Base-by-base conservation (phyloP, 2,888 invertebrate genomes). In the Xanthostigma xanthostigma region DNA sequence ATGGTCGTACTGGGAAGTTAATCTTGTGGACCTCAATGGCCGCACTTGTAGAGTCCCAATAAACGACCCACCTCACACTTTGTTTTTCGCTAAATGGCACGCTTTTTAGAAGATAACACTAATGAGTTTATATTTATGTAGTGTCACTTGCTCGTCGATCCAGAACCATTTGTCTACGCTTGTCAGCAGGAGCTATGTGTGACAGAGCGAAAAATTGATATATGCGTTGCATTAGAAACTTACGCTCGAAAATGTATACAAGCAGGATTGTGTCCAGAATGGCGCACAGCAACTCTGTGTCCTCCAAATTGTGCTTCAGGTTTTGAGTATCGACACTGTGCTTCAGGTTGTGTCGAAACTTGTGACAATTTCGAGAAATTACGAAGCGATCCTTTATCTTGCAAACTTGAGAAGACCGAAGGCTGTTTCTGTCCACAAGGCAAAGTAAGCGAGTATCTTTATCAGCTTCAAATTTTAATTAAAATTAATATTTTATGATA, bases 371-470 rank as follows among this genome's bases (percentile, higher is more conserved):
- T 76, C 43, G 72, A 75, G 42, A 64, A 69, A 10, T 62, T 70
- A 4, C 55, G 60, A 3, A 63, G 62, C 50, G 57, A 64, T 43
- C 70, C 70, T 13, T 65, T 59, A 52, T 69, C 62, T 41, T 82
- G 82, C 52, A 59, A 63, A 33, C 63, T 64, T 5, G 65, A 63
- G 10, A 64, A 67, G 0, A 72, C 74, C 0, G 91, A 90, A 59
- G 91, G 90, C 2, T 93, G 93, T 65, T 87, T 83, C 73, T 93
- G 93, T 66, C 84, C 89, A 0, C 67, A 75, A 45, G 84, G 82
- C 50, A 75, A 79, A 65, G 81, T 83, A 57, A 51, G 53, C 6
- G 27, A 27, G 1, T 27, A 6, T 27, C 6, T 27, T 27, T 27
- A 1, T 27, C 27, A 27, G 27, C 27, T 27, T 27, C 27, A 27